Conservation (phyloP, 2,797 vertebrate species). For the Danionella dracula region DNA sequence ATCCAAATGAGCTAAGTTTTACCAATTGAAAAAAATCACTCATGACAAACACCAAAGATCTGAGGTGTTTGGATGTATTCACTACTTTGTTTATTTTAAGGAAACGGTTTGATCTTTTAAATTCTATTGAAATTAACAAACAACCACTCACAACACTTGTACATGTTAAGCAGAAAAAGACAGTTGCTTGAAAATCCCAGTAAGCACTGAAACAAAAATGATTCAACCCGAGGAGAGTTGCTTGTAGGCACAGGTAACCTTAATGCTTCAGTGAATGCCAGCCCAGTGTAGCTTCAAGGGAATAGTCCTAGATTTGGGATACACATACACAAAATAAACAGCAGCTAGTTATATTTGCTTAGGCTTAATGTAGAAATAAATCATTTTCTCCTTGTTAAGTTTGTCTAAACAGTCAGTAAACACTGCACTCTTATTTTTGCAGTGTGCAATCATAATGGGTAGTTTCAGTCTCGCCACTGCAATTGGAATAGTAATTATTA, state of each 20-base stretch:
- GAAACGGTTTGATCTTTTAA: too few species aligned
- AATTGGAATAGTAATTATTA: conserved; percentile 35
- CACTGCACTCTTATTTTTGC: conserved; percentile 8
- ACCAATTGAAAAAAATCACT: too few species aligned
- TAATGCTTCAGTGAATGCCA: conserved; percentile 21
- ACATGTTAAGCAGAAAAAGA: too few species aligned
- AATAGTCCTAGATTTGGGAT: conserved; percentile 7
- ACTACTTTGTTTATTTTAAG: too few species aligned
- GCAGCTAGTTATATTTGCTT: neutral
- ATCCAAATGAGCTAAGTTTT: too few species aligned
- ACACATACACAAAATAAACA: neutral
- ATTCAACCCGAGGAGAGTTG: conserved; percentile 13
- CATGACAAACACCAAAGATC: too few species aligned
- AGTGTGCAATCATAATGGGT: conserved; percentile 23
- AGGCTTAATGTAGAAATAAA: neutral
- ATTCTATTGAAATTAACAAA: too few species aligned
- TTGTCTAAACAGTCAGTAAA: conserved; percentile 34
- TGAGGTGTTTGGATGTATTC: too few species aligned
- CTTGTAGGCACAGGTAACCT: conserved; percentile 9
- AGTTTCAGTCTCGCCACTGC: conserved; percentile 12
- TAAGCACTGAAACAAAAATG: conserved; percentile 1
- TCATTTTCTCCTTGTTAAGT: conserved; percentile 23
- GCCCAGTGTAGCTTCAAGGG: neutral
- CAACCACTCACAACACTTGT: too few species aligned
- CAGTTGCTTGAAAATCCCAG: neutral